phyloP scores from a whole-genome alignment of 2,888 invertebrate genomes.

The Ametastegia equiseti region DNA sequence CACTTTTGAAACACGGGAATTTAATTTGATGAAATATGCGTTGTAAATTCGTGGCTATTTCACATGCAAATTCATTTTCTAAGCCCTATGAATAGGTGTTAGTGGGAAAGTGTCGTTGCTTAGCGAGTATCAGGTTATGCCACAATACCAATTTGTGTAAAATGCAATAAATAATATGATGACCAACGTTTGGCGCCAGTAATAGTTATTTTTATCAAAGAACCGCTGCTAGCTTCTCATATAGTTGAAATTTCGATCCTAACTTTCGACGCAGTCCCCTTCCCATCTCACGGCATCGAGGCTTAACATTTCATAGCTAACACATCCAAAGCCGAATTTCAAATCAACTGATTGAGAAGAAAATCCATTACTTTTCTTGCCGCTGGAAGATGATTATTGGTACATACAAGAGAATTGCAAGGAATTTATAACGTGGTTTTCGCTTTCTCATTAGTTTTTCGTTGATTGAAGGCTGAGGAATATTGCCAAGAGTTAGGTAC shows the following conservation, averaged over 20 bases:
- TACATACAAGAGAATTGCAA: not conserved
- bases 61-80: not conserved
- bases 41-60: not conserved
- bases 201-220: not conserved
- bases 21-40: not conserved
- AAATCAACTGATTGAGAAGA: not conserved
- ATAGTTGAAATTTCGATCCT: not conserved
- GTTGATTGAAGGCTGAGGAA: not conserved
- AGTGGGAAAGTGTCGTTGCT: not conserved
- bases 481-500: not conserved
- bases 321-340: not conserved
- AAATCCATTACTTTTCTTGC: not conserved
- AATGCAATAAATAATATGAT: not conserved
- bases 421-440: no score
- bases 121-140: not conserved
- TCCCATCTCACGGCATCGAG: not conserved
- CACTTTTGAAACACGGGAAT: not conserved
- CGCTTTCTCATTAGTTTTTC: no score
- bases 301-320: not conserved
- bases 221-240: not conserved
- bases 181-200: not conserved
- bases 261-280: not conserved
- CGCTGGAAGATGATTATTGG: not conserved
- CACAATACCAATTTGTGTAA: constrained; percentile 18
- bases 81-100: constrained; percentile 10